Evolutionary conservation across 2,888 invertebrate species (phyloP), one percentile per base, ranked within the genome.

Genomic region (Cyaniris semiargus): DNA sequence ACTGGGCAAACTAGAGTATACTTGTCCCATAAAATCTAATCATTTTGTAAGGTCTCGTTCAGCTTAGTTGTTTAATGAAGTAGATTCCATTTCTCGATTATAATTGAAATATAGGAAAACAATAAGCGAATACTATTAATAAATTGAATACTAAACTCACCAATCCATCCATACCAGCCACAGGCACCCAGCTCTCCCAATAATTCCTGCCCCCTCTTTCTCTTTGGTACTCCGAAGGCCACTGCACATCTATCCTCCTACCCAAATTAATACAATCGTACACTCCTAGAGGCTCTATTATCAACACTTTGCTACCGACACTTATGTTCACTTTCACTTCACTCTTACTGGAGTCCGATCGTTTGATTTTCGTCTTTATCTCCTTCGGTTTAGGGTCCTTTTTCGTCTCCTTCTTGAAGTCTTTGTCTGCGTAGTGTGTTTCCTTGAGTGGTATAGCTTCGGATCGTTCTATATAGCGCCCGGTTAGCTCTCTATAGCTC

Each of bases 181-280:
- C 95, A 0, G 99, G 98, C 80, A 96, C 95, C 98, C 99, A 99
- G 81, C 96, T 96, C 3, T 93, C 93, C 99, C 99, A 99, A 82
- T 96, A 96, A 74, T 97, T 97, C 80, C 98, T 95, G 0, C 99
- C 98, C 0, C 99, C 99, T 81, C 96, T 95, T 79, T 96, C 96
- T 77, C 98, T 92, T 96, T 98, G 98, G 76, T 96, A 95, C 87
- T 98, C 98, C 82, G 96, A 97, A 0, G 99, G 99, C 99, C 99
- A 99, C 82, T 96, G 96, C n/a, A 99, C 98, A 85, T 98, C 98
- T 79, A 98, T 98, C 80, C 98, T 94, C 79, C 98, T 94, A 10
- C 98, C 98, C 81, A 98, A 92, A 89, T 99, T 99, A 78, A 99
- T 97, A 80, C 97, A 97, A 86, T 98, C 98, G 85, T 97, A 98